Base-by-base conservation (phyloP, 2,113 vertebrate genomes). In the Oreochromis spilurus region DNA sequence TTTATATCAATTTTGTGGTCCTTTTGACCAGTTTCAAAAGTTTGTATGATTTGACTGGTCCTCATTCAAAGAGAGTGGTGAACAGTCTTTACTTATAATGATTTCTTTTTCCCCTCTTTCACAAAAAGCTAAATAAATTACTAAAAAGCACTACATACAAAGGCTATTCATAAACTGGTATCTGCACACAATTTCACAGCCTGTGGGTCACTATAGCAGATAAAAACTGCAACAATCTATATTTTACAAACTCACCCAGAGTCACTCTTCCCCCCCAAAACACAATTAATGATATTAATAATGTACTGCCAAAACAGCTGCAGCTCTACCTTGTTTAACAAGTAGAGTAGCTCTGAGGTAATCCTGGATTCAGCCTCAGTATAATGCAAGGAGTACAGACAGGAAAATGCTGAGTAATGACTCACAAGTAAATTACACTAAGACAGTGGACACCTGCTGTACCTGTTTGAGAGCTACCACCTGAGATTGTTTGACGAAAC, bases 171-270 rank as follows among this genome's bases (percentile, higher is more conserved):
- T 72, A 43, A 13, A 31, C 43, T 17, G 70, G 43, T 75, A 19
- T 48, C 4, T 7, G 1, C 9, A 29, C 24, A 48, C 29, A 11
- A 1, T 1, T 7, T 48, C 26, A 0, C 24, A 31, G 9, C 16
- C 29, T 12, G 43, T 50, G 1, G 8, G 43, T 50, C 43, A 29
- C 43, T 29, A n/a, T 77, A 50, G 9, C 16, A 29, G 26, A 50
- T 31, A 77, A 12, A 75, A 75, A 50, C 11, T 75, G 43, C 4
- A 50, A 48, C 48, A 50, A 75, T 75, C 26, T 11, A 48, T 9
- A 43, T 70, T 43, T 43, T 5, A 70, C n/a, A 24, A 43, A 38
- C n/a, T 70, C 65, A 70, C 38, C 3, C 38, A 14, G 12, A 70
- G n/a, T 67, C 29, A 5, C 60, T 3, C 17, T 52, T 24, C 26